These are phyloP conservation scores for Drosophila erecta DNA, from an alignment of 1,140 invertebrate species.

Conservation along the genomic window DNA sequence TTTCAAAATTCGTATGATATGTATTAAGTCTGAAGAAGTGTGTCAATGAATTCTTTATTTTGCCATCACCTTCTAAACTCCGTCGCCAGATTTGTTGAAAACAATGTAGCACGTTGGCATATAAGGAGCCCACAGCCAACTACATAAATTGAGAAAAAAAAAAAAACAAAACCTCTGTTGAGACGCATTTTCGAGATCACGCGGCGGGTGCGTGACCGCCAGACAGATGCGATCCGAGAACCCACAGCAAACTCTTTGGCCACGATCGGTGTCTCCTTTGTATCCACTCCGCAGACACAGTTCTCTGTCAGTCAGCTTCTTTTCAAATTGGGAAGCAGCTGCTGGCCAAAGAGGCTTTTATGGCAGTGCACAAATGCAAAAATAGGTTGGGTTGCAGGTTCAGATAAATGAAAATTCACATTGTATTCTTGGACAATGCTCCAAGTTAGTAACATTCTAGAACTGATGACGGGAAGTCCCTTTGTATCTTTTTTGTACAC, in stretches of 20 bases:
- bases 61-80: background rate
- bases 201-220: conserved; percentile 37
- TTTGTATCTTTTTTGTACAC: too few relatives aligned
- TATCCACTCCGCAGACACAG: background rate
- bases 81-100: conserved; percentile 1
- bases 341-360: conserved; percentile 3
- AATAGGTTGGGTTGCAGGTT: background rate
- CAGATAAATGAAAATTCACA: background rate
- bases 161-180: conserved; percentile 9
- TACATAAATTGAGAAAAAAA: conserved; percentile 21
- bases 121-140: conserved; percentile 14
- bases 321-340: conserved; percentile 15
- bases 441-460: too few relatives aligned
- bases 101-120: conserved; percentile 21
- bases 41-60: conserved; percentile 3
- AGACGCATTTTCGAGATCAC: conserved; percentile 49
- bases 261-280: conserved; percentile 33
- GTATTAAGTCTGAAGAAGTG: background rate
- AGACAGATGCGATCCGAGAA: conserved; percentile 20
- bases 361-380: conserved; percentile 6
- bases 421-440: too few relatives aligned
- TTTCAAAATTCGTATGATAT: background rate
- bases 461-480: too few relatives aligned
- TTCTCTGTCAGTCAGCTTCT: background rate
- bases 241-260: conserved; percentile 11